phyloP scores from a whole-genome alignment of 2,888 invertebrate species.

The Xestobium rufovillosum region DNA sequence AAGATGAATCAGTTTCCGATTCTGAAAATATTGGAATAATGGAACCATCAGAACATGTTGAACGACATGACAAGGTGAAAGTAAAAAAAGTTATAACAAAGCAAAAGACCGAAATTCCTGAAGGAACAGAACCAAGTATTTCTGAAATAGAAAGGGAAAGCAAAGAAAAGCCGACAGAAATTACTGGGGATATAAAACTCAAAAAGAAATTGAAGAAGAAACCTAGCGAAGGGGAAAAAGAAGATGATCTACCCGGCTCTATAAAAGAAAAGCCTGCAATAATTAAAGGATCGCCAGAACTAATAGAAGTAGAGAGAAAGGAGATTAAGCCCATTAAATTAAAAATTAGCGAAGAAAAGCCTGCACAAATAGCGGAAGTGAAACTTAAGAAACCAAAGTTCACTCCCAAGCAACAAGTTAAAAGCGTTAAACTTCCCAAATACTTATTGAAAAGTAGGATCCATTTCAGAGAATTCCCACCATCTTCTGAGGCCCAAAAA shows the following conservation, averaged over 20 bases:
- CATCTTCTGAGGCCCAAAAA: slow-evolving; percentile 34
- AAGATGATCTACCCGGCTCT: no score
- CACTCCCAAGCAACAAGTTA: slow-evolving; percentile 35
- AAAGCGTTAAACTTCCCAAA: slow-evolving; percentile 40
- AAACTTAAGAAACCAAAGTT: slow-evolving; percentile 42
- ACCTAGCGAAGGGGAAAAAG: slow-evolving; percentile 15
- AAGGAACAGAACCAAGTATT: no score
- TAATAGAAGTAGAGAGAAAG: slow-evolving; percentile 52
- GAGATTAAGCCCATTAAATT: slow-evolving; percentile 51
- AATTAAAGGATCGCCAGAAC: slow-evolving; percentile 12
- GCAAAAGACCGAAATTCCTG: no score
- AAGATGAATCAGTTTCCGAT: no score
- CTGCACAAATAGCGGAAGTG: slow-evolving; percentile 55
- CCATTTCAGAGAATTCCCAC: slow-evolving; percentile 42
- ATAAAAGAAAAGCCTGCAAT: no score
- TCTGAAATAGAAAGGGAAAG: no score
- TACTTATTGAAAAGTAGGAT: slow-evolving; percentile 45
- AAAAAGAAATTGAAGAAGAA: slow-evolving; percentile 28
- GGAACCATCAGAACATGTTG: no score
- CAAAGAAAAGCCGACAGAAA: no score
- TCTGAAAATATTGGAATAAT: no score
- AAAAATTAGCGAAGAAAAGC: slow-evolving; percentile 47
- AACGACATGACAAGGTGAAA: no score
- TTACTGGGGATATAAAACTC: no score
- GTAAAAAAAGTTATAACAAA: no score